phyloP scores from a whole-genome alignment of 2,113 vertebrate genomes.

The Rattus norvegicus region GRCr8 NC_086034.1:54093001-54093500 shows the following conservation, averaged over 20 bases:
- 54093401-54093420: conserved; percentile 34
- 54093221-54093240: conserved; percentile 68
- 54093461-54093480: background rate
- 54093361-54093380: conserved; percentile 57
- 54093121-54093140: conserved; percentile 65
- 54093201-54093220: conserved; percentile 81
- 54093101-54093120: conserved; percentile 62
- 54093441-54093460: background rate
- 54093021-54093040: conserved; percentile 47
- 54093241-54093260: conserved; percentile 61
- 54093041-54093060: conserved; percentile 50
- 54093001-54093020: conserved; percentile 33
- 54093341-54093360: conserved; percentile 52
- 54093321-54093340: conserved; percentile 11
- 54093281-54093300: conserved; percentile 63
- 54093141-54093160: conserved; percentile 61
- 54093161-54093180: conserved; percentile 81
- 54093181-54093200: conserved; percentile 67
- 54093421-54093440: conserved; percentile 41
- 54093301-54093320: conserved; percentile 43
- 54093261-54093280: conserved; percentile 70
- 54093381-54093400: conserved; percentile 12
- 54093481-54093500: background rate
- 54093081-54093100: conserved; percentile 78
- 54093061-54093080: conserved; percentile 63